Evolutionary conservation across 2,113 vertebrate genomes (phyloP), one percentile per base, ranked within the genome.

Genomic region (Megalops atlanticus): DNA sequence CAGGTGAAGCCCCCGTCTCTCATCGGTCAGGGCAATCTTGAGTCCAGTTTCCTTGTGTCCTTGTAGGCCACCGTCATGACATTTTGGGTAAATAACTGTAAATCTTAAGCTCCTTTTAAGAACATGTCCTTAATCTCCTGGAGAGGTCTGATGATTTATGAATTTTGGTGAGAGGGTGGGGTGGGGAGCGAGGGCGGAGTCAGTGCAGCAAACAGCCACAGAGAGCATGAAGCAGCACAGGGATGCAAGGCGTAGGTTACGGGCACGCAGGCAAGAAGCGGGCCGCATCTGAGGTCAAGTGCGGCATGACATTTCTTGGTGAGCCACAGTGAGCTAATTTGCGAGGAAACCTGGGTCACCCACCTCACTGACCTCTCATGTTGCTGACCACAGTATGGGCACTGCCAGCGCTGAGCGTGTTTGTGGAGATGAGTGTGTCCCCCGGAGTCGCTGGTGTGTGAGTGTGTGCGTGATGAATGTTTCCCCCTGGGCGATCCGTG

Each of bases 81-180:
- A 43, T 18, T 31, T 41, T 74, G 73, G 73, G 58, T 31, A 39
- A 74, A 45, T 43, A n/a, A 43, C 73, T 16, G 31, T 74, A 43
- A 74, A 74, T 74, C 73, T 2, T 27, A 45, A 43, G 18, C 24
- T 39, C 73, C 36, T 40, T 74, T 74, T 74, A 74, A 41, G 72
- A 74, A 74, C 41, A 45, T 74, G n/a, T 12, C 73, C 73, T 45
- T 7, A 43, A 27, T 74, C 39, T 43, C 41, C 39, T 6, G 39
- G 40, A 41, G 39, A 31, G 39, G 3, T 43, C 73, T 43, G 36
- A 24, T 74, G 39, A 43, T 74, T 74, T 74, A 43, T 43, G 38
- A 40, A 43, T 41, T 74, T 74, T 39, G n/a, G 18, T 39, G 15
- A 39, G 39, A 74, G 21, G n/a, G 18, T 10, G 11, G 73, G 24